Percentiles rank a stretch among this genome's conserved stretches.
Evolutionary conservation across 2,888 invertebrate species (phyloP).

Genomic region (Elegia similella): DNA sequence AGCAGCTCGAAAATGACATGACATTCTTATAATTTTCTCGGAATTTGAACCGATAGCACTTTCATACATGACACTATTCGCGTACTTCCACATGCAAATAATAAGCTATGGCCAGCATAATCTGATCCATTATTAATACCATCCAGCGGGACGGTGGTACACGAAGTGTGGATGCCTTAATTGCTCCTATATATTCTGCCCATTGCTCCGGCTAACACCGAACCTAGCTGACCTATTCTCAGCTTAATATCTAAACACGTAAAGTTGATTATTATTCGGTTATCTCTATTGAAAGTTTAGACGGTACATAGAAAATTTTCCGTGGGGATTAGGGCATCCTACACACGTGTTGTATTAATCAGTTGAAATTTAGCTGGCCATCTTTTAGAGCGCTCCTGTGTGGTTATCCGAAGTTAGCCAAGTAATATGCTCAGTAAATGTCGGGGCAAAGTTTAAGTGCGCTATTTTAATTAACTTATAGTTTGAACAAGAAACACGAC

Average conservation of each 20-base stretch:
- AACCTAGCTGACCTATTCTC: neutral
- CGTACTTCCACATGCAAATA: slow-evolving; percentile 11
- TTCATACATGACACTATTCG: neutral
- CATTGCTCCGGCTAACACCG: neutral
- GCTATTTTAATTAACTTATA: no score
- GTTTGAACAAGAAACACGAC: no score
- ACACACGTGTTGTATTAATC: slow-evolving; percentile 15
- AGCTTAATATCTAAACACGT: neutral
- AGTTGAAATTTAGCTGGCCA: neutral
- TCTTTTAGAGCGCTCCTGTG: neutral
- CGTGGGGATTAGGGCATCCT: slow-evolving; percentile 11
- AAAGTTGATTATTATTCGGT: neutral
- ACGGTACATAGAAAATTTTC: slow-evolving; percentile 10
- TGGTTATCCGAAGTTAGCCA: neutral
- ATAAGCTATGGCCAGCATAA: slow-evolving; percentile 1
- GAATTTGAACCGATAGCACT: no score
- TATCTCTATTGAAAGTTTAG: neutral
- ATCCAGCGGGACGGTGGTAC: slow-evolving; percentile 2
- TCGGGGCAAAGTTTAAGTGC: no score
- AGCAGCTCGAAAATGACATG: no score
- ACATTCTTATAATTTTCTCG: no score
- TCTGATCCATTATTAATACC: slow-evolving; percentile 16
- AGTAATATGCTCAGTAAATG: no score
- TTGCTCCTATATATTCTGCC: slow-evolving; percentile 14
- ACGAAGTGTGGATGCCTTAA: slow-evolving; percentile 11